Evolutionary conservation across 1,140 invertebrate genomes (phyloP).

Genomic region (Diorhabda sublineata): DNA sequence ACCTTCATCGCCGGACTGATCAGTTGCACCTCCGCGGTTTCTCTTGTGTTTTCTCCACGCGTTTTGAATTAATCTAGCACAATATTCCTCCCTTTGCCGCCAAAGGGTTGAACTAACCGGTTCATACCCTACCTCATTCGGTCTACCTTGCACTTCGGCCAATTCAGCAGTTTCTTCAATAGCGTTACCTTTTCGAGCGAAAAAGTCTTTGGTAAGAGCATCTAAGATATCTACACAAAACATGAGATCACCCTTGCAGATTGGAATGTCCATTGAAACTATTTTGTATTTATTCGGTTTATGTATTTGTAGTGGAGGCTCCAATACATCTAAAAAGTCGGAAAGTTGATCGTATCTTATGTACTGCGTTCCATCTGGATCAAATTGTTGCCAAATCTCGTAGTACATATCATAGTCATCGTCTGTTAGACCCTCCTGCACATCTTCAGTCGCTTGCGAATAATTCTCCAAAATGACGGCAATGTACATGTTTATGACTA

Average conservation of each 20-base stretch:
- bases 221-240: constrained; percentile 98
- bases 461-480: constrained; percentile 99
- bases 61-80: constrained; percentile 89
- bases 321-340: constrained; percentile 91
- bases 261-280: constrained; percentile 96
- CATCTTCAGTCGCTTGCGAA: constrained; percentile 93
- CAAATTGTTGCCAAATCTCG: constrained; percentile 98
- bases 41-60: constrained; percentile 86
- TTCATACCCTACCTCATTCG: constrained; percentile 84
- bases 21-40: constrained; percentile 50
- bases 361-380: constrained; percentile 96
- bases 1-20: constrained; percentile 47
- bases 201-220: constrained; percentile 93
- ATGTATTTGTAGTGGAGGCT: constrained; percentile 91
- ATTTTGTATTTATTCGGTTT: constrained; percentile 99
- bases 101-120: constrained; percentile 89
- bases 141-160: constrained; percentile 67
- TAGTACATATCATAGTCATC: constrained; percentile 99
- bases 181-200: constrained; percentile 89
- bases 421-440: constrained; percentile 95
- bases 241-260: constrained; percentile 94
- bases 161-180: constrained; percentile 85
- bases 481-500: constrained; percentile 99
- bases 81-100: constrained; percentile 93
- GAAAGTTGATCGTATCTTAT: constrained; percentile 90